Percentiles rank a stretch among this genome's conserved stretches.
Evolutionary conservation across 2,888 invertebrate species (phyloP).

Genomic region (Drosophila kuntzei): DNA sequence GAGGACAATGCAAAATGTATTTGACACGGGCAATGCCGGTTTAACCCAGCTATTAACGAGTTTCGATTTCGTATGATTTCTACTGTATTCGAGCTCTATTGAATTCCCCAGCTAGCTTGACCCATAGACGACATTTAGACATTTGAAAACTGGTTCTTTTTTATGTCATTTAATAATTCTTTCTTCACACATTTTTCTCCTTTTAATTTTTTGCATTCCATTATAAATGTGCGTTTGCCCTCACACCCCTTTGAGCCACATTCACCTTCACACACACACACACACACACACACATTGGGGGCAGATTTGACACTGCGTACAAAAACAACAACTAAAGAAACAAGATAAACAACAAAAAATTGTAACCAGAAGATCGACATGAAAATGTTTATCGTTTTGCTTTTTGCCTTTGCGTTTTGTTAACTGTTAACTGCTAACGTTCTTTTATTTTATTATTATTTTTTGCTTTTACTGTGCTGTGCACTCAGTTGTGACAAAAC

Average conservation of each 20-base stretch:
- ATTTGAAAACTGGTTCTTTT: conserved; percentile 28
- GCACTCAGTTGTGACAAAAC: conserved; percentile 41
- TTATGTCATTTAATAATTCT: conserved; percentile 8
- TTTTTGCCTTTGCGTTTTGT: conserved; percentile 43
- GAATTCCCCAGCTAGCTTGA: conserved; percentile 5
- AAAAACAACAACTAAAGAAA: not conserved
- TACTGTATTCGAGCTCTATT: not conserved
- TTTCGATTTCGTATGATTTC: conserved; percentile 7
- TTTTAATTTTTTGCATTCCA: conserved; percentile 29
- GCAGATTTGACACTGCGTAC: conserved; percentile 25
- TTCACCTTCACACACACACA: not conserved
- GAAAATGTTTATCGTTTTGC: conserved; percentile 30
- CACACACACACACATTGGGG: conserved; percentile 2
- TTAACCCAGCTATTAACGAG: conserved; percentile 3
- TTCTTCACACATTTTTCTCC: conserved; percentile 1
- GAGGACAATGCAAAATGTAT: not conserved
- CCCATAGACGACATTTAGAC: conserved; percentile 24
- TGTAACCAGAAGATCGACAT: conserved; percentile 25
- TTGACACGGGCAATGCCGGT: conserved; percentile 7
- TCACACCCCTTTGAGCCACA: conserved; percentile 5
- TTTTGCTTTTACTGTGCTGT: conserved; percentile 27
- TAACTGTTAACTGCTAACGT: conserved; percentile 47
- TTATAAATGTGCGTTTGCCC: conserved; percentile 24
- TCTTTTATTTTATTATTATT: conserved; percentile 9
- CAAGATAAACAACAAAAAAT: conserved; percentile 16